Evolutionary conservation across 2,888 invertebrate genomes (phyloP).

Genomic region (Polyploca ridens): DNA sequence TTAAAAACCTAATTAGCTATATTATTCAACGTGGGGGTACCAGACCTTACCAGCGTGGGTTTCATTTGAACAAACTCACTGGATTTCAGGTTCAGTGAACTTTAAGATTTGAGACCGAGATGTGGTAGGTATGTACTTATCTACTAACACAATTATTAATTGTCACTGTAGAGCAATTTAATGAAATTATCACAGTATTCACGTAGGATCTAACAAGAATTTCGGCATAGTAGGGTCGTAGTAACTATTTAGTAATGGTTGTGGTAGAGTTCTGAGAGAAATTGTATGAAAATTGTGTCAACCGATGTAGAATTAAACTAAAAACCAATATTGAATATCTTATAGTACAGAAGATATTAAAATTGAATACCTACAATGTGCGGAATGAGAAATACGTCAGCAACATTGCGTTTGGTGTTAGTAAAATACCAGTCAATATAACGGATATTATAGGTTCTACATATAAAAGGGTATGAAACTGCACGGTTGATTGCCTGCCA

Average conservation of each 20-base stretch:
- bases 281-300: not conserved
- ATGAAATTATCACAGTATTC: too few species aligned
- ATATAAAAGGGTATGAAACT: conserved; percentile 20
- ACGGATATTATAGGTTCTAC: not conserved
- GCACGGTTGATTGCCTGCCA: conserved; percentile 34
- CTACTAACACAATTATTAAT: not conserved
- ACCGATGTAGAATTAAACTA: too few species aligned
- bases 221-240: too few species aligned
- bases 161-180: too few species aligned
- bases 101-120: conserved; percentile 7
- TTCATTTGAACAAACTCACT: not conserved
- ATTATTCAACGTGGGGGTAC: too few species aligned
- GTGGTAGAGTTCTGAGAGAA: too few species aligned
- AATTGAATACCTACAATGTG: not conserved
- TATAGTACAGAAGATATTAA: too few species aligned
- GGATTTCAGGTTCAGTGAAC: conserved; percentile 10
- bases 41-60: not conserved
- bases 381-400: not conserved
- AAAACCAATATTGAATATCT: too few species aligned
- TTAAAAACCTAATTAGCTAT: too few species aligned
- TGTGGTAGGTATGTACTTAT: not conserved
- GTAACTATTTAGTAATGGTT: too few species aligned
- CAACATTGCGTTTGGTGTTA: not conserved
- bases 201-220: too few species aligned
- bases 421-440: not conserved